Percentiles rank a stretch among this genome's conserved stretches.
phyloP scores from a whole-genome alignment of 2,888 invertebrate genomes.

The Orgyia antiqua region DNA sequence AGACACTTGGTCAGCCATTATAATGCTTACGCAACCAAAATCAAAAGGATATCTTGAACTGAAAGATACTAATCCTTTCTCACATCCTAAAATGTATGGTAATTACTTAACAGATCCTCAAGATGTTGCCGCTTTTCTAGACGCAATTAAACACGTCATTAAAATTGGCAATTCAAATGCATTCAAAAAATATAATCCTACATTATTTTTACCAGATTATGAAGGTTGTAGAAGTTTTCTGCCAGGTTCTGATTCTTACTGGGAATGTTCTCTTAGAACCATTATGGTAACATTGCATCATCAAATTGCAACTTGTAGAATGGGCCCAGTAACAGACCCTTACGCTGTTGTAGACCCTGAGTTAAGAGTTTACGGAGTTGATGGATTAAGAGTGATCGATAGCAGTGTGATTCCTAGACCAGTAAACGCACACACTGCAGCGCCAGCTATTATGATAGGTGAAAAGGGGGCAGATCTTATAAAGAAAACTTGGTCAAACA shows the following conservation, averaged over 20 bases:
- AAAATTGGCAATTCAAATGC: conserved; percentile 77
- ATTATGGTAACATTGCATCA: conserved; percentile 78
- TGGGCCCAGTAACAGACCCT: conserved; percentile 81
- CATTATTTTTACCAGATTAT: conserved; percentile 68
- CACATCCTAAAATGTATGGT: conserved; percentile 86
- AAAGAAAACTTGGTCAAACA: conserved; percentile 73
- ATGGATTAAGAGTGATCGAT: conserved; percentile 81
- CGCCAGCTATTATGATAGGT: conserved; percentile 84
- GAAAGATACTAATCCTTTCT: conserved; percentile 84
- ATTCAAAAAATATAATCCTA: conserved; percentile 76
- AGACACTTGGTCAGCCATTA: conserved; percentile 82
- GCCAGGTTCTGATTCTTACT: conserved; percentile 81
- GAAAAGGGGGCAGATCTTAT: conserved; percentile 86
- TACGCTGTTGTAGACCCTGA: conserved; percentile 82
- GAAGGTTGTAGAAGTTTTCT: conserved; percentile 69
- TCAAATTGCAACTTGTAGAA: conserved; percentile 82
- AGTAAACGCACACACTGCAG: conserved; percentile 81
- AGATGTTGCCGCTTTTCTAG: conserved; percentile 77
- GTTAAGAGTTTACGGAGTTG: conserved; percentile 80
- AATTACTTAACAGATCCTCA: conserved; percentile 86
- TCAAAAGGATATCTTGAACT: conserved; percentile 85
- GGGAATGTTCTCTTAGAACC: conserved; percentile 82
- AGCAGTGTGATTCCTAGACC: conserved; percentile 83
- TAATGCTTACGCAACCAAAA: conserved; percentile 85
- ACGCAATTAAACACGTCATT: conserved; percentile 80